These are phyloP conservation scores for Vespertilio murinus DNA, from an alignment of 2,797 vertebrate species.

Conservation along the genomic window DNA sequence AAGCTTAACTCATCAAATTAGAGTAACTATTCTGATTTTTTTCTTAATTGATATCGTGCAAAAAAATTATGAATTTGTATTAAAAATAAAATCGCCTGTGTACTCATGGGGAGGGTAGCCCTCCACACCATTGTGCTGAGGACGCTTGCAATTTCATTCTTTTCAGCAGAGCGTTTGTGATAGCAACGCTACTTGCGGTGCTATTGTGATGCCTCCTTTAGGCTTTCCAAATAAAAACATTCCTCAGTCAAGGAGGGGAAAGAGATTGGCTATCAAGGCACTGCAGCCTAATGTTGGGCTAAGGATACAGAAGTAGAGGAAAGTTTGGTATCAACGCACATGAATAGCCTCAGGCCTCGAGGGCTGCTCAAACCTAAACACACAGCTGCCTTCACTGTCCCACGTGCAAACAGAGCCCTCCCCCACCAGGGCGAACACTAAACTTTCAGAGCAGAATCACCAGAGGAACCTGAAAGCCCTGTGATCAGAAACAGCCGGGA, in stretches of 20 bases:
- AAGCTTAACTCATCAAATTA: not conserved
- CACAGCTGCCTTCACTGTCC: not conserved
- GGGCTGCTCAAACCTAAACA: not conserved
- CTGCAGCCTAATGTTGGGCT: not conserved
- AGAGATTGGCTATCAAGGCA: not conserved
- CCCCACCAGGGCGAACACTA: not conserved
- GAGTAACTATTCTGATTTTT: not conserved
- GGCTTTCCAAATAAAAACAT: conserved; percentile 5
- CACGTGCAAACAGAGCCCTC: fast-evolving
- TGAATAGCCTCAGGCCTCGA: fast-evolving
- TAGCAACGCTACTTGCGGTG: not conserved
- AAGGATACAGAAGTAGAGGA: not conserved
- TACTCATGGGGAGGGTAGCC: fast-evolving
- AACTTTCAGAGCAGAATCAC: not conserved
- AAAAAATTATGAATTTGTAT: not conserved
- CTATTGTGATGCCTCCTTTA: not conserved
- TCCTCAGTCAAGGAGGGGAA: not conserved
- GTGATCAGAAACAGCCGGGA: not conserved
- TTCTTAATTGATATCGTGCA: not conserved
- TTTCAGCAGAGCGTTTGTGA: not conserved
- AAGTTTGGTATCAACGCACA: not conserved
- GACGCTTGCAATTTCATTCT: fast-evolving
- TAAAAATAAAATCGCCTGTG: not conserved
- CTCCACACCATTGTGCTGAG: fast-evolving
- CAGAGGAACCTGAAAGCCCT: not conserved